phyloP scores from a whole-genome alignment of 1,140 invertebrate genomes.

The Babylonia areolata region DNA sequence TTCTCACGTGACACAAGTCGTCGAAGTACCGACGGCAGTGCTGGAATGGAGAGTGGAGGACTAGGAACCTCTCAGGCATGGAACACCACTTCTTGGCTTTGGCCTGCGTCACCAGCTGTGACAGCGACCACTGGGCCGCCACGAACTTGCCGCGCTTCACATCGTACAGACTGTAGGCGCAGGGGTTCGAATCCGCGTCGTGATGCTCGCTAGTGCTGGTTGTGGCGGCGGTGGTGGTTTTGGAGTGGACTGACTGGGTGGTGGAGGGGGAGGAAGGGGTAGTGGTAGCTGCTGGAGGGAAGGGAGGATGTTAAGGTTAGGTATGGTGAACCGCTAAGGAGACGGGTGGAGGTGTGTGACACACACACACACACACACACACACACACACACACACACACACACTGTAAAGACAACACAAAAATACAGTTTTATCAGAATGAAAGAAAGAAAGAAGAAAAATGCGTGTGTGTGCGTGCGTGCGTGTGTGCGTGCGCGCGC shows the following conservation, averaged over 20 bases:
- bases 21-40: slow-evolving; percentile 41
- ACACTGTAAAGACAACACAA: too few relatives aligned
- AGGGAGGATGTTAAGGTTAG: neutral
- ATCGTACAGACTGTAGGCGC: slow-evolving; percentile 49
- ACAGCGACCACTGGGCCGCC: slow-evolving; percentile 39
- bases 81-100: slow-evolving; percentile 48
- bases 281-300: neutral
- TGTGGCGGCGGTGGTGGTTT: neutral
- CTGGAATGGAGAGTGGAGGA: slow-evolving; percentile 24
- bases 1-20: slow-evolving; percentile 44
- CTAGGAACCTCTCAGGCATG: slow-evolving; percentile 16
- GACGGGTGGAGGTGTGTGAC: neutral
- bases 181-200: slow-evolving; percentile 10
- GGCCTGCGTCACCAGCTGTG: slow-evolving; percentile 44
- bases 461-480: too few relatives aligned
- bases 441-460: too few relatives aligned
- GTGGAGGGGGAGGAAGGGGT: neutral
- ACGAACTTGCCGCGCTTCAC: slow-evolving; percentile 48
- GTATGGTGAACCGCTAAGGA: neutral
- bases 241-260: neutral
- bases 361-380: too few relatives aligned
- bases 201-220: neutral
- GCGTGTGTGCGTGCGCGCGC: too few relatives aligned
- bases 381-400: too few relatives aligned
- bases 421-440: too few relatives aligned